Percentiles rank a stretch among this genome's conserved stretches.
phyloP scores from a whole-genome alignment of 2,113 vertebrate species.

The Eidolon helvum region DNA sequence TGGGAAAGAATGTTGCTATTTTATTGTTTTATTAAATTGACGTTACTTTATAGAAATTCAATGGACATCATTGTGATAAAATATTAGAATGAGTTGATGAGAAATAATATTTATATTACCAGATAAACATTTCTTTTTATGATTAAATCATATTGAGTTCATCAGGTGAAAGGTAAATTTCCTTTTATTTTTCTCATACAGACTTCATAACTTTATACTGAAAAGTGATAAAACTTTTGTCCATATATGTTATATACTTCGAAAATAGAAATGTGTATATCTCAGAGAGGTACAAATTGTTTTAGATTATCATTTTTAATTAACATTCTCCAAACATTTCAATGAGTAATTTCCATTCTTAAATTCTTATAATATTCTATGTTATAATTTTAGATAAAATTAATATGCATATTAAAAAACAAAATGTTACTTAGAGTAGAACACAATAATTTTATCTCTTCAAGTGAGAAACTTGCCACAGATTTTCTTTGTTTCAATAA shows the following conservation, averaged over 20 bases:
- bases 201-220: conserved; percentile 19
- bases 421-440: not conserved
- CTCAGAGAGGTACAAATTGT: not conserved
- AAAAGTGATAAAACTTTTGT: conserved; percentile 36
- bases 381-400: not conserved
- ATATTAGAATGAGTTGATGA: not conserved
- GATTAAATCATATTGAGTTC: conserved; percentile 48
- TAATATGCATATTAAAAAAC: not conserved
- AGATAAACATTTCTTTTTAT: conserved; percentile 44
- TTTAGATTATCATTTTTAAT: not conserved
- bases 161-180: conserved; percentile 30
- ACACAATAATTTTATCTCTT: not conserved
- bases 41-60: conserved; percentile 5
- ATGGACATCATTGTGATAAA: conserved; percentile 29
- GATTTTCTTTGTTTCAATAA: not conserved
- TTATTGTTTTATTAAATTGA: not conserved
- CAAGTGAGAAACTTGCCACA: not conserved
- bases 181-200: conserved; percentile 47
- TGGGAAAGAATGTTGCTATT: not conserved
- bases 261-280: not conserved
- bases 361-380: not conserved
- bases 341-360: not conserved
- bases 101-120: not conserved
- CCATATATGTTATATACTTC: not conserved
- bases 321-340: not conserved